These are phyloP conservation scores for Muscicapa adusta DNA, from an alignment of 2,113 vertebrate species.

Conservation along the genomic window DNA sequence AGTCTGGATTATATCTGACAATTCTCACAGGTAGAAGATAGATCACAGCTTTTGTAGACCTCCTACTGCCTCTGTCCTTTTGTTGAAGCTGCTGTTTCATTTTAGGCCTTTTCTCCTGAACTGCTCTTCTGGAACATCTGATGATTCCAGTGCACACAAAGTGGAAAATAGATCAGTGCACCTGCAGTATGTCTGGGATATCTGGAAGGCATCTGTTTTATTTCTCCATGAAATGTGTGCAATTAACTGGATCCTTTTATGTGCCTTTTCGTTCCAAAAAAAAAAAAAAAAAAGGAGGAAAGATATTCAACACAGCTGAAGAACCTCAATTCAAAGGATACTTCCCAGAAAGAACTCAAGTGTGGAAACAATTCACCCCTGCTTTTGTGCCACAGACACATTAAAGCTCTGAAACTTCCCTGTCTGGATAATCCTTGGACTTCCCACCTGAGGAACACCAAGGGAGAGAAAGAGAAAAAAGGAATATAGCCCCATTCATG, in stretches of 20 bases:
- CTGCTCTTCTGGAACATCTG: not conserved
- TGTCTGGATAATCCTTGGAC: not conserved
- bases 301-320: not conserved
- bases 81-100: not conserved
- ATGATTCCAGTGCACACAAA: not conserved
- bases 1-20: not conserved
- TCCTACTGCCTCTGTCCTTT: not conserved
- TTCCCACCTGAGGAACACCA: not conserved
- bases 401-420: not conserved
- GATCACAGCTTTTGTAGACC: not conserved
- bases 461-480: not conserved
- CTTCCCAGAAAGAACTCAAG: not conserved
- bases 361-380: not conserved
- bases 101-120: not conserved
- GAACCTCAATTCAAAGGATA: not conserved
- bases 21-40: not conserved
- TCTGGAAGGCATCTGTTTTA: not conserved
- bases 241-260: not conserved
- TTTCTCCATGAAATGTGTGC: not conserved
- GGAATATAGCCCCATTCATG: not conserved
- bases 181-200: not conserved
- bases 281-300: not conserved
- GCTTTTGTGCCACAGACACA: not conserved
- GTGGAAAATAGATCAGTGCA: not conserved
- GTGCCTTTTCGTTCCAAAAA: not conserved